phyloP scores from a whole-genome alignment of 2,797 vertebrate genomes.

The Cynodonichthys magdalenae region DNA sequence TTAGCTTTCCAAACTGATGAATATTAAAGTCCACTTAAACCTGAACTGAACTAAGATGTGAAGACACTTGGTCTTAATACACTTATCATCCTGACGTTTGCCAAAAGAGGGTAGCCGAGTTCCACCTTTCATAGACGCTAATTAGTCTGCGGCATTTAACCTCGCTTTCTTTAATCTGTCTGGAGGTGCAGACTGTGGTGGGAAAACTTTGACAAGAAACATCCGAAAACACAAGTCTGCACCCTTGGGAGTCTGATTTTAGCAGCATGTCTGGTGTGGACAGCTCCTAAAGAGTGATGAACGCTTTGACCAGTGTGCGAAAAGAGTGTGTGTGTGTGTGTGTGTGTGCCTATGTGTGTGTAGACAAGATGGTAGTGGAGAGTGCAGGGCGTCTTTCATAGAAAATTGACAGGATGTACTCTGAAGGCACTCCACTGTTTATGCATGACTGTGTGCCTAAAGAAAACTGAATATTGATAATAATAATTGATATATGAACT shows the following conservation, averaged over 20 bases:
- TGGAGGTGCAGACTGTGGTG: conserved; percentile 20
- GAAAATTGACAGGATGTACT: conserved; percentile 33
- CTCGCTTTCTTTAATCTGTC: conserved; percentile 9
- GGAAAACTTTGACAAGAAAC: neutral
- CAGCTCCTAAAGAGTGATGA: conserved; percentile 43
- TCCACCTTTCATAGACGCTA: conserved; percentile 56
- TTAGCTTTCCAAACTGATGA: too few relatives aligned
- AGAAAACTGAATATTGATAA: too few relatives aligned
- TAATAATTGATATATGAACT: too few relatives aligned
- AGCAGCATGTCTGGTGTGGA: conserved; percentile 49
- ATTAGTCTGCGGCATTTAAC: conserved; percentile 40
- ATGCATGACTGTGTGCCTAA: conserved; percentile 2
- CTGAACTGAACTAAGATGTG: too few relatives aligned
- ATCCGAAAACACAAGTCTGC: neutral
- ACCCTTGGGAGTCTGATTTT: conserved; percentile 31
- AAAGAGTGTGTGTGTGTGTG: neutral
- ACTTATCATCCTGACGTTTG: conserved; percentile 58
- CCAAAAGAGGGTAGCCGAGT: conserved; percentile 84
- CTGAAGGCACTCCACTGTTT: conserved; percentile 31
- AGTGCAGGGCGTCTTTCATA: neutral
- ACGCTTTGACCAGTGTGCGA: conserved; percentile 7
- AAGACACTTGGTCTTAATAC: neutral
- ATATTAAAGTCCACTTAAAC: too few relatives aligned
- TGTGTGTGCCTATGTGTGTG: neutral
- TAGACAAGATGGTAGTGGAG: conserved; percentile 1